Evolutionary conservation across 2,797 vertebrate genomes (phyloP), one percentile per base, ranked within the genome.

Genomic region (Eulemur mongoz): DNA sequence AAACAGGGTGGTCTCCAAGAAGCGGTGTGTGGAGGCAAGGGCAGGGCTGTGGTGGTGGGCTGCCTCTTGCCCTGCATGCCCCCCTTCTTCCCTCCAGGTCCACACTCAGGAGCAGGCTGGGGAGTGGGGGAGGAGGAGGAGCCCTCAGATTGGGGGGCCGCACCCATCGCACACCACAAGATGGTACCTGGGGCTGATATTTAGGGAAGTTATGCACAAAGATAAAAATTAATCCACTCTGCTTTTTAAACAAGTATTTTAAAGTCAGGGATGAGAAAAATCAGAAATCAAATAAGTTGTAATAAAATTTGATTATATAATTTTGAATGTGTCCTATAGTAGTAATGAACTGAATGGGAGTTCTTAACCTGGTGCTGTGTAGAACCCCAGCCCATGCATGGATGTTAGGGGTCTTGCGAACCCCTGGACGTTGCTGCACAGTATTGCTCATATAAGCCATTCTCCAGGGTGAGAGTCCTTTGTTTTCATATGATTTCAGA

Each of bases 381-480:
- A 27, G 54, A 52, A 45, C 25, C 35, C 20, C 11, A 20, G 69
- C 17, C 18, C 12, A 2, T 1, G 7, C 54, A 14, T 1, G 35
- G 8, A 8, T 1, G 0, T 23, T 4, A 9, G 40, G 54, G 40
- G 32, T 8, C 0, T 45, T 2, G 8, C 0, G 69, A 38, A 22
- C 5, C 57, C 48, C 1, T 45, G 5, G 1, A 5, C 6, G 1
- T 35, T 17, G 14, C 23, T 50, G 13, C 54, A 14, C 22, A 61
- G 32, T 2, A 20, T 6, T 54, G 32, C 25, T 45, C 1, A 4
- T 4, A 2, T 4, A 25, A 9, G 13, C 50, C 0, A 0, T 38
- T 72, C 18, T 54, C 40, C 4, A 14, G 35, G 69, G 54, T 0
- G 0, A 69, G 50, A 50, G 11, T 18, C 13, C 20, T 65, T 72